Base-by-base conservation (phyloP, 2,888 invertebrate species). In the Anthrax anthrax region DNA sequence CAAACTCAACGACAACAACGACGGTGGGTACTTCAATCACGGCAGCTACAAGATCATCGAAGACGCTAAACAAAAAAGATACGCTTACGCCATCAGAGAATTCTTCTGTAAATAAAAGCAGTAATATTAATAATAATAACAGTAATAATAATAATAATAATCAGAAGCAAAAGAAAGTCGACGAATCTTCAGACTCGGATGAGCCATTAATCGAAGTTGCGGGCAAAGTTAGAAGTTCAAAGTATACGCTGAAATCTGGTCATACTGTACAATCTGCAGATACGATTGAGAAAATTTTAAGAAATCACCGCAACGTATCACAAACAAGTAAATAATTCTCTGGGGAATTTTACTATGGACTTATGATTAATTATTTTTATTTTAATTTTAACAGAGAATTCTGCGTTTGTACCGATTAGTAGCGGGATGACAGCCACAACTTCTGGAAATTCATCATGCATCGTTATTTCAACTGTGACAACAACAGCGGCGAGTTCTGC, bases 141-240 rank as follows among this genome's bases (percentile, higher is more conserved):
- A 36, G 16, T 36, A 16, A n/a, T 12, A 47, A 42, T 16, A 47
- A 46, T 16, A 36, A n/a, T 36, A 2, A 36, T 16, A n/a, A 18
- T 36, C 49, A 37, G 42, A 50, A 13, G 59, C 57, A 17, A 59
- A 60, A 41, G 48, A 57, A 16, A 32, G 38, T 32, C 39, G 77
- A 78, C 60, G 84, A 84, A 56, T 78, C 78, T 48, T 85, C 85
- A 43, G 87, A 87, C 60, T 81, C 80, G 52, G 87, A 87, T 63
- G 86, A 87, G 67, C 85, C 85, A 47, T 70, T 86, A 49, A 82
- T 83, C 53, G 80, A 81, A 58, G 71, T 76, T 43, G 73, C 74
- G 16, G 78, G 80, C 56, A 65, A 84, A 70, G 77, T 81, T 65
- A 71, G 83, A 44, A 63, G 59, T 47, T 64, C 64, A 0, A 66